Evolutionary conservation across 2,888 invertebrate genomes (phyloP), one percentile per base, ranked within the genome.

Genomic region (Archips xylosteana): DNA sequence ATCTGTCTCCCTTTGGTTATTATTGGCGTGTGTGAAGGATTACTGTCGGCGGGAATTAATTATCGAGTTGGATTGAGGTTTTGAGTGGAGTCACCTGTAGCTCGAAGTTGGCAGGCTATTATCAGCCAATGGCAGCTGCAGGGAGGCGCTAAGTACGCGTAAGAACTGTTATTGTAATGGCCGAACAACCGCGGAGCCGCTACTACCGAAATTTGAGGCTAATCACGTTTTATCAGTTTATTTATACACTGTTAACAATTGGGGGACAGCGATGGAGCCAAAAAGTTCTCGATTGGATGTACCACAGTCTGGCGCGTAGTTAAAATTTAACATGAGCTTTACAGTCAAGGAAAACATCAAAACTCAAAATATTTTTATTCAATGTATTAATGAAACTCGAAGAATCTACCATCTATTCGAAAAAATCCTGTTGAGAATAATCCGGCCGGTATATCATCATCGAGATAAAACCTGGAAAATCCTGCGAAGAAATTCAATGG

Each of bases 1-100:
- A 47, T 63, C 47, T 15, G 9, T 51, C 23, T 72, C 57, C 68
- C 69, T 74, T 64, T 69, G 49, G 68, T 49, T 73, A 73, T 66
- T 66, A 71, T 67, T 71, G 68, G 71, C 54, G 68, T 51, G 67
- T 69, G 68, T 69, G 64, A 69, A 64, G 69, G 64, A 69, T 69
- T 68, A 68, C 54, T 49, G 72, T 62, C 10, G 13, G 13, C 47
- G 61, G 61, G 23, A 47, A 64, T 54, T 69, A 61, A 49, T 54
- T 23, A 69, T 68, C 54, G 39, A 67, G 61, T 66, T 47, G 64
- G 60, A 60, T 68, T 34, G 49, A 13, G 57, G 59, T 59, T 63
- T 54, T 36, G 12, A 61, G 51, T 45, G 23, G 66, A 54, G 23
- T 67, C 73, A 73, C 73, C 73, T 73, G 73, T 72, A 57, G 72